Evolutionary conservation across 2,888 invertebrate species (phyloP).

Genomic region (Meta bourneti): DNA sequence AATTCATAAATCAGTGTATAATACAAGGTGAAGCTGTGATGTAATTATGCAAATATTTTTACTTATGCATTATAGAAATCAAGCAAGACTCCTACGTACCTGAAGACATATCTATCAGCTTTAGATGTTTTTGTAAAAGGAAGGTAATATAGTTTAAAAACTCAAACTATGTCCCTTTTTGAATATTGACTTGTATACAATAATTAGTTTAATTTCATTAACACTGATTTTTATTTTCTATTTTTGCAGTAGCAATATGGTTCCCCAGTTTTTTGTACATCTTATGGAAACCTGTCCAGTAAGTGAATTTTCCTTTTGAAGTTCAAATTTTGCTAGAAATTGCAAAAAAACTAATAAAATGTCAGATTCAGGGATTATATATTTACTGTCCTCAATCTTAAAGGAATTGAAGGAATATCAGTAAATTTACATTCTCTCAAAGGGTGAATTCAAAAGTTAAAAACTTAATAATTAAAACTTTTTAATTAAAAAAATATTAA

Average conservation of each 20-base stretch:
- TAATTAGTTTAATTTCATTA: neutral
- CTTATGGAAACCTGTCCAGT: slow-evolving; percentile 70
- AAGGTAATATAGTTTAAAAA: slow-evolving; percentile 35
- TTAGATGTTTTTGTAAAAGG: slow-evolving; percentile 60
- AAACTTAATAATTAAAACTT: too few species aligned
- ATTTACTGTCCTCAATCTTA: too few species aligned
- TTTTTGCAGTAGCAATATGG: slow-evolving; percentile 52
- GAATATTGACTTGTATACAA: neutral
- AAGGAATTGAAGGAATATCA: too few species aligned
- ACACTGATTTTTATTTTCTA: slow-evolving; percentile 23
- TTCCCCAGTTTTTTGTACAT: slow-evolving; percentile 62
- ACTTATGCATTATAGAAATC: slow-evolving; percentile 30
- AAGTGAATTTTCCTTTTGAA: slow-evolving; percentile 13
- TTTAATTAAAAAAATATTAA: too few species aligned
- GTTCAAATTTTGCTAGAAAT: too few species aligned
- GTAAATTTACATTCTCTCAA: too few species aligned
- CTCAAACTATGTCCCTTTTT: neutral
- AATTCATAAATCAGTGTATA: too few species aligned
- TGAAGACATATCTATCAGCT: slow-evolving; percentile 59
- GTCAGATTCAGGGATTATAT: too few species aligned
- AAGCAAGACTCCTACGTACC: slow-evolving; percentile 21
- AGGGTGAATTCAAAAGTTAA: too few species aligned
- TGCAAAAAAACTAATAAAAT: too few species aligned
- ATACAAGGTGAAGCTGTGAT: too few species aligned
- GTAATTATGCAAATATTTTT: too few species aligned